Evolutionary conservation across 2,797 vertebrate species (phyloP), one percentile per base, ranked within the genome.

Genomic region (Luscinia megarhynchos): DNA sequence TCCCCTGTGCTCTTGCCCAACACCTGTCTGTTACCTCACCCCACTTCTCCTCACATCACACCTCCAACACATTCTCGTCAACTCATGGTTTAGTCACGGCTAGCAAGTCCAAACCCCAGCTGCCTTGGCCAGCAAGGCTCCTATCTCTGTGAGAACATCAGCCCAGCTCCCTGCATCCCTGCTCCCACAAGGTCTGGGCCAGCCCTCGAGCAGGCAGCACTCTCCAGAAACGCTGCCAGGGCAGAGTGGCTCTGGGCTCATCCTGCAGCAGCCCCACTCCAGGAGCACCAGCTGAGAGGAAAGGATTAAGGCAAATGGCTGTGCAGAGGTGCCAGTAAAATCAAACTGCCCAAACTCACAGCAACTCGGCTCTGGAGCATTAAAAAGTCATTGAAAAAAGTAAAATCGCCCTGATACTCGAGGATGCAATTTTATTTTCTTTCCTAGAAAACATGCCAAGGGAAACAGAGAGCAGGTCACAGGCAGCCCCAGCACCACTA

Each of bases 1-100:
- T 48, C 46, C 46, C 12, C 46, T 19, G 50, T 77, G 46, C 70
- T 77, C 68, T 95, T 96, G 90, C 90, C 55, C 75, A 95, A 93
- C 89, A 66, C 66, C 53, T 12, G 67, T 36, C 80, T 94, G 66
- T 89, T 78, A 59, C 69, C 45, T 84, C 94, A 90, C 54, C 67
- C 67, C 78, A 16, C 81, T 84, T 89, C 57, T 19, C 30, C 58
- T 83, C 70, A 6, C 51, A 38, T 48, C 77, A 38, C 22, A 0
- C 78, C 84, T 87, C 78, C 36, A n/a, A 83, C 61, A 88, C 51
- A 4, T 20, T 68, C 32, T 13, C 80, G 84, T 66, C 74, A 82
- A 15, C 83, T 94, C 94, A 93, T 1, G 69, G 4, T 43, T 90
- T 59, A 73, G 36, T 92, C 87, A 93, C 69, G 16, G 8, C 4